phyloP scores from a whole-genome alignment of 2,888 invertebrate genomes.

The Neoascia interrupta region DNA sequence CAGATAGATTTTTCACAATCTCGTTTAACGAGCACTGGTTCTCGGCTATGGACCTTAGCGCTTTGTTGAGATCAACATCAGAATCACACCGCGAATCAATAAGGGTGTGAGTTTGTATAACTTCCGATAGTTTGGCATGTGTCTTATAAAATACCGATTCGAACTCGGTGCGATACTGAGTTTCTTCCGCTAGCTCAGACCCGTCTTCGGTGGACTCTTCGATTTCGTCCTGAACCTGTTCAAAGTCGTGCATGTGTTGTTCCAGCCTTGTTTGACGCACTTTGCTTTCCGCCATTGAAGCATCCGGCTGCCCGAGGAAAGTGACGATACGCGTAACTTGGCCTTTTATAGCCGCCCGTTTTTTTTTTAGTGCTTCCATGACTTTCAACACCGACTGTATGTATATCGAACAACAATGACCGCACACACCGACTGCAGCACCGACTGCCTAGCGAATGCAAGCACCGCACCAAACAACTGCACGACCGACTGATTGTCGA shows the following conservation, averaged over 20 bases:
- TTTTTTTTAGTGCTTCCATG: too few relatives aligned
- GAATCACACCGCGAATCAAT: slow-evolving; percentile 1
- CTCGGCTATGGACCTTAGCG: not conserved
- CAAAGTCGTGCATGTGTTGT: slow-evolving; percentile 30
- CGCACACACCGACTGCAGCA: too few relatives aligned
- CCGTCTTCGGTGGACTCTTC: slow-evolving; percentile 5
- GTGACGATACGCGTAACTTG: too few relatives aligned
- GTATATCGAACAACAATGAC: too few relatives aligned
- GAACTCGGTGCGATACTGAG: slow-evolving; percentile 1
- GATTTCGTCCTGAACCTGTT: slow-evolving; percentile 10
- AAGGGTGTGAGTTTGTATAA: not conserved
- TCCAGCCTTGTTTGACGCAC: slow-evolving; percentile 19
- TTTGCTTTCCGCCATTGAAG: slow-evolving; percentile 1
- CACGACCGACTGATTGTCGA: too few relatives aligned
- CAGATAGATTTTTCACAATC: not conserved
- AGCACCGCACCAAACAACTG: too few relatives aligned
- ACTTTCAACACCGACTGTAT: too few relatives aligned
- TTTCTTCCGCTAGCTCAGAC: not conserved
- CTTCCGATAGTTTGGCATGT: not conserved
- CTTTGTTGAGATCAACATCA: slow-evolving; percentile 2
- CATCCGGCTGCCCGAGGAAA: slow-evolving; percentile 8
- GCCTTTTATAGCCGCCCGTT: too few relatives aligned
- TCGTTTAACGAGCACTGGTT: slow-evolving; percentile 2
- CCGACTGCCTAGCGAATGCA: too few relatives aligned
- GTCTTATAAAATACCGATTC: too few relatives aligned